Evolutionary conservation across 2,888 invertebrate genomes (phyloP).

Genomic region (Lycophotia porphyrea): DNA sequence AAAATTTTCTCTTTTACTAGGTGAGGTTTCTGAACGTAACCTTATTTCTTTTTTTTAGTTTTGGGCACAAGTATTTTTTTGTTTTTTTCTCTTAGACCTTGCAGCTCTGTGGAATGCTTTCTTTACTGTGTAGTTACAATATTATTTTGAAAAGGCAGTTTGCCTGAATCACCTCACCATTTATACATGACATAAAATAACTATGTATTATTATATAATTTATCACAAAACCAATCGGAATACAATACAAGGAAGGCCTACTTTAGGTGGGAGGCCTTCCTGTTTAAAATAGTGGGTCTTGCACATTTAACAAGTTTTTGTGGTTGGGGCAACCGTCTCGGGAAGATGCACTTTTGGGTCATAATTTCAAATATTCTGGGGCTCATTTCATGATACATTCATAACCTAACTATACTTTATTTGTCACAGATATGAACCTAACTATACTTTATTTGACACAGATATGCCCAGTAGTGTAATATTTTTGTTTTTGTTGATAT

Average conservation of each 20-base stretch:
- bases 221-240: constrained; percentile 9
- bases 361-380: constrained; percentile 37
- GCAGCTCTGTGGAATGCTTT: constrained; percentile 63
- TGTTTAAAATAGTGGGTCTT: constrained; percentile 16
- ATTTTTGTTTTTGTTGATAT: constrained; percentile 13
- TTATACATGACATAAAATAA: not conserved
- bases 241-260: constrained; percentile 21
- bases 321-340: constrained; percentile 9
- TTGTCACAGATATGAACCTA: constrained; percentile 6
- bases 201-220: constrained; percentile 15
- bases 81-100: constrained; percentile 62
- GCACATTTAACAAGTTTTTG: constrained; percentile 33
- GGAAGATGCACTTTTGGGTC: constrained; percentile 10
- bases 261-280: not conserved
- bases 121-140: constrained; percentile 62
- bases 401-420: not conserved
- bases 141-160: constrained; percentile 40
- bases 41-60: constrained; percentile 72
- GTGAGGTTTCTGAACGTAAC: constrained; percentile 89
- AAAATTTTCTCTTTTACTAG: constrained; percentile 71
- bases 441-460: constrained; percentile 4
- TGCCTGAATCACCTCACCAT: constrained; percentile 27
- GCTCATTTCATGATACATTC: constrained; percentile 1
- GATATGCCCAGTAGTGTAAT: constrained; percentile 30
- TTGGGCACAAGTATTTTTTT: constrained; percentile 59